These are phyloP conservation scores for Lagenorhynchus albirostris DNA, from an alignment of 2,113 vertebrate species.

Conservation along the genomic window DNA sequence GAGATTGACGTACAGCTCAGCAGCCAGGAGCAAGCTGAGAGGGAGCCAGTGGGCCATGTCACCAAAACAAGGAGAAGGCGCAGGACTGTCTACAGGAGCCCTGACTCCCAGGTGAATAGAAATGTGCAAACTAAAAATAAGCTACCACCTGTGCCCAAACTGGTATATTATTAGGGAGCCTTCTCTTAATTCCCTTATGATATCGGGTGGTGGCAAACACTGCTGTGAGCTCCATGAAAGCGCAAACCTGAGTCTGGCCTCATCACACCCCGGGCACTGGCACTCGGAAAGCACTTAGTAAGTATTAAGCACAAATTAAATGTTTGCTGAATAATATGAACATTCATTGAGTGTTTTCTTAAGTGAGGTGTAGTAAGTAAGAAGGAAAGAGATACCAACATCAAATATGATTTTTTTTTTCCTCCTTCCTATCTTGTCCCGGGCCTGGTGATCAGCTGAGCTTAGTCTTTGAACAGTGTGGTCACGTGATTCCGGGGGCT, in stretches of 20 bases:
- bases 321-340: neutral
- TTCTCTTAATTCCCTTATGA: neutral
- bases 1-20: constrained; percentile 20
- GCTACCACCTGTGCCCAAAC: neutral
- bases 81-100: constrained; percentile 66
- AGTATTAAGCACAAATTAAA: neutral
- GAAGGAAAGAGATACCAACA: neutral
- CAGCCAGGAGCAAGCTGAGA: constrained; percentile 10
- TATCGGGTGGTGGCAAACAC: neutral
- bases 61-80: constrained; percentile 81
- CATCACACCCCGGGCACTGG: fast-evolving
- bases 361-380: neutral
- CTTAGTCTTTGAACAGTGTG: neutral
- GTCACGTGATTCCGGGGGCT: neutral
- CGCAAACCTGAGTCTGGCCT: neutral
- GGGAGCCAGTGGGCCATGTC: constrained; percentile 22
- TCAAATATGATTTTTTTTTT: neutral
- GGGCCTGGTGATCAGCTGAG: neutral
- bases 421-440: neutral
- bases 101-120: neutral
- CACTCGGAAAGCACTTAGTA: neutral
- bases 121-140: neutral
- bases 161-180: neutral
- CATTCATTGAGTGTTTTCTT: neutral
- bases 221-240: neutral